A percentile compares a stretch with the other conserved stretches of the same genome.
phyloP scores from a whole-genome alignment of 2,888 invertebrate genomes.

The Perithous albicinctus region DNA sequence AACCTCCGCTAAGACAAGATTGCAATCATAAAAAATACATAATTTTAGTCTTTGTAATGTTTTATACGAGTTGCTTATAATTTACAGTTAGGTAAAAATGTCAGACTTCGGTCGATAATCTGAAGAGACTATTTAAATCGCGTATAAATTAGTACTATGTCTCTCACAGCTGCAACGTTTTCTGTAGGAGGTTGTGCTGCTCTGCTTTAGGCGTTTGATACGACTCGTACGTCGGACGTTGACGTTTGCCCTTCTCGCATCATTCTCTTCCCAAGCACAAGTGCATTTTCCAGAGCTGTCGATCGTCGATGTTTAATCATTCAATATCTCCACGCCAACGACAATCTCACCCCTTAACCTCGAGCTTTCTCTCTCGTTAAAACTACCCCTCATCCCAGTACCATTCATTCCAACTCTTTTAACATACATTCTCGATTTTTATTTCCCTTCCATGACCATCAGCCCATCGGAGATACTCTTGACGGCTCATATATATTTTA shows the following conservation, averaged over 20 bases:
- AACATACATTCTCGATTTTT: neutral
- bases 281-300: constrained; percentile 60
- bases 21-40: neutral
- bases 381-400: neutral
- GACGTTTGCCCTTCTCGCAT: constrained; percentile 37
- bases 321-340: constrained; percentile 49
- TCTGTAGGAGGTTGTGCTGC: neutral
- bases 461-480: neutral
- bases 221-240: constrained; percentile 5
- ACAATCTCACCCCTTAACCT: constrained; percentile 28
- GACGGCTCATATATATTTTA: neutral
- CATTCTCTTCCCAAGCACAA: constrained; percentile 40
- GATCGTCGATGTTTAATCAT: constrained; percentile 60
- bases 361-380: neutral
- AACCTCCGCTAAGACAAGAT: neutral
- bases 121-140: constrained; percentile 10
- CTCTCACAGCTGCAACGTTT: neutral
- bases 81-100: neutral
- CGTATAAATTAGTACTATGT: neutral
- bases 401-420: neutral
- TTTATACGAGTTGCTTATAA: neutral
- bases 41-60: neutral
- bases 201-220: neutral
- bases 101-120: constrained; percentile 1
- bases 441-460: neutral